phyloP scores from a whole-genome alignment of 2,113 vertebrate species.

The Pelmatolapia mariae region DNA sequence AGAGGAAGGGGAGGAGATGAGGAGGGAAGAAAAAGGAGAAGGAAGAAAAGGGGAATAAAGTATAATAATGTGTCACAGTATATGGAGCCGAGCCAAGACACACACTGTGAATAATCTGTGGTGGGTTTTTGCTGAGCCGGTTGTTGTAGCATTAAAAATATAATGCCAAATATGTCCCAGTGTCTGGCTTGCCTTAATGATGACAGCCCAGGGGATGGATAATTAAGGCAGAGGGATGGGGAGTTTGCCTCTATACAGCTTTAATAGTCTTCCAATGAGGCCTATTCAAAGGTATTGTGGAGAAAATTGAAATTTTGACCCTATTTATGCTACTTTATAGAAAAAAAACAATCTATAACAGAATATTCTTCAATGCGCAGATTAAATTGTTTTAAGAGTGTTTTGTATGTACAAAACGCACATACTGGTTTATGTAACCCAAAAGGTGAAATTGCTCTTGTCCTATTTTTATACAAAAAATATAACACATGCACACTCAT shows the following conservation, averaged over 20 bases:
- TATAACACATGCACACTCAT: neutral
- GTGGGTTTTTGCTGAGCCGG: conserved; percentile 49
- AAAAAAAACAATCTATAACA: neutral
- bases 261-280: conserved; percentile 28
- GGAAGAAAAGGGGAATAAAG: conserved; percentile 2
- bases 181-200: conserved; percentile 60
- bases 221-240: conserved; percentile 50
- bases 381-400: neutral
- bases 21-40: neutral
- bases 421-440: neutral
- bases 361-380: neutral
- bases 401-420: neutral
- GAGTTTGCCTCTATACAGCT: conserved; percentile 11
- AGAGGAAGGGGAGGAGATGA: neutral
- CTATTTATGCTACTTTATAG: neutral
- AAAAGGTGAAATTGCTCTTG: neutral
- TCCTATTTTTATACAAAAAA: neutral
- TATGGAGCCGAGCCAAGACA: conserved; percentile 50
- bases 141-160: conserved; percentile 61
- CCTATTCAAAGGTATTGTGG: neutral
- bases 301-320: neutral
- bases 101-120: conserved; percentile 57
- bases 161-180: conserved; percentile 53
- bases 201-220: conserved; percentile 46
- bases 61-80: conserved; percentile 60